Percentiles rank a stretch among this genome's conserved stretches.
These are phyloP conservation scores for Nestor notabilis DNA, from an alignment of 2,113 vertebrate species.

Conservation along the genomic window DNA sequence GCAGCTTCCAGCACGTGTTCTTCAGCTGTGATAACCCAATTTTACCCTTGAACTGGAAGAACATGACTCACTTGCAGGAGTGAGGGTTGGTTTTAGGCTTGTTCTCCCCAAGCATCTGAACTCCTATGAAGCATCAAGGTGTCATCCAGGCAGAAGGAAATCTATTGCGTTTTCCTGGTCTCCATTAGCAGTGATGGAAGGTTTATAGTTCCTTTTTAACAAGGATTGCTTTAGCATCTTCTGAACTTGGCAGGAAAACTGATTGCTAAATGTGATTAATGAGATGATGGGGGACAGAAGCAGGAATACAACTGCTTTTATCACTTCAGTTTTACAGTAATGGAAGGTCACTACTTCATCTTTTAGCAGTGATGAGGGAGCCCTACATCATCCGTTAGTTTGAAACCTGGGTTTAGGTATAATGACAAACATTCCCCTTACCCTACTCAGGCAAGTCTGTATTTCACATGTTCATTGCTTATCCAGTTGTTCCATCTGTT, in stretches of 20 bases:
- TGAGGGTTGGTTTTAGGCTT: not conserved
- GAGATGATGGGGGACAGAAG: not conserved
- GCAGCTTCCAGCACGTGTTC: not conserved
- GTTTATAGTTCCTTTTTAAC: not conserved
- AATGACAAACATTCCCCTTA: not conserved
- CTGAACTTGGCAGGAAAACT: not conserved
- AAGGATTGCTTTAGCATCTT: not conserved
- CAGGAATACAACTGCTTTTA: not conserved
- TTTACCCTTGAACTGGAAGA: not conserved
- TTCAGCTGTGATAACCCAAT: not conserved
- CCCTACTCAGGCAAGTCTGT: not conserved
- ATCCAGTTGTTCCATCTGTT: constrained; percentile 71
- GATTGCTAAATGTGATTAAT: not conserved
- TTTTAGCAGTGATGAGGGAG: not conserved
- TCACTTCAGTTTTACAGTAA: not conserved
- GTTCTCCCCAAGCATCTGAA: not conserved
- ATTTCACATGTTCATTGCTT: not conserved
- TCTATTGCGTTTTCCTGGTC: not conserved
- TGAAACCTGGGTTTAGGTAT: not conserved
- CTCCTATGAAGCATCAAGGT: not conserved
- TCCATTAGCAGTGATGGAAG: not conserved
- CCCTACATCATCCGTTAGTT: not conserved
- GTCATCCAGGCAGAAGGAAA: not conserved
- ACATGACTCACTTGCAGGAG: not conserved
- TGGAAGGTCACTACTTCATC: not conserved